Conservation (phyloP, 2,888 invertebrate species). For the Synanthedon vespiformis region DNA sequence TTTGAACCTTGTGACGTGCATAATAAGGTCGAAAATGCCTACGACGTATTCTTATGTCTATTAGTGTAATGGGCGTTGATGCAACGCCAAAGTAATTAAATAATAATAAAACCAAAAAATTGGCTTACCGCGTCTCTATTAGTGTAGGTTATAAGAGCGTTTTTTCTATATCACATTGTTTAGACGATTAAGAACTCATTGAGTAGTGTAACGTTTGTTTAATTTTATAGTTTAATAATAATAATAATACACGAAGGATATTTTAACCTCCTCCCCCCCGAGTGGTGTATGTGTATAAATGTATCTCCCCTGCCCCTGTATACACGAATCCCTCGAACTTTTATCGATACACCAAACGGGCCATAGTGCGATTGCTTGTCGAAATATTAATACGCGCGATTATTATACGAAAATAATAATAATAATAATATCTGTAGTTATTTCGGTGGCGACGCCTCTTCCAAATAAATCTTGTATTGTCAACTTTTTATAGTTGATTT, state of each 20-base stretch:
- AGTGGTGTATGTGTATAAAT: neutral
- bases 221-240: neutral
- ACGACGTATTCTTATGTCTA: conserved; percentile 4
- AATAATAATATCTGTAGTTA: neutral
- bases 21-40: conserved; percentile 3
- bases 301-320: neutral
- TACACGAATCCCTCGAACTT: neutral
- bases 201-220: neutral
- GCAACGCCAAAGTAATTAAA: conserved; percentile 18
- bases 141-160: conserved; percentile 36
- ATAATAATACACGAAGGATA: too few relatives aligned
- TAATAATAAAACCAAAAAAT: conserved; percentile 45
- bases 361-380: neutral
- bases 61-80: conserved; percentile 39
- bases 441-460: neutral
- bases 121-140: conserved; percentile 55
- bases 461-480: too few relatives aligned
- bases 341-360: neutral
- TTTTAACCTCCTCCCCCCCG: too few relatives aligned
- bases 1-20: conserved; percentile 2
- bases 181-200: conserved; percentile 25
- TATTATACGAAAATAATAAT: neutral
- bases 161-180: conserved; percentile 58
- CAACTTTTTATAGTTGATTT: too few relatives aligned
- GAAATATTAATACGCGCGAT: neutral